Evolutionary conservation across 1,140 invertebrate genomes (phyloP), one percentile per base, ranked within the genome.

Genomic region (Drosophila arawakana): DNA sequence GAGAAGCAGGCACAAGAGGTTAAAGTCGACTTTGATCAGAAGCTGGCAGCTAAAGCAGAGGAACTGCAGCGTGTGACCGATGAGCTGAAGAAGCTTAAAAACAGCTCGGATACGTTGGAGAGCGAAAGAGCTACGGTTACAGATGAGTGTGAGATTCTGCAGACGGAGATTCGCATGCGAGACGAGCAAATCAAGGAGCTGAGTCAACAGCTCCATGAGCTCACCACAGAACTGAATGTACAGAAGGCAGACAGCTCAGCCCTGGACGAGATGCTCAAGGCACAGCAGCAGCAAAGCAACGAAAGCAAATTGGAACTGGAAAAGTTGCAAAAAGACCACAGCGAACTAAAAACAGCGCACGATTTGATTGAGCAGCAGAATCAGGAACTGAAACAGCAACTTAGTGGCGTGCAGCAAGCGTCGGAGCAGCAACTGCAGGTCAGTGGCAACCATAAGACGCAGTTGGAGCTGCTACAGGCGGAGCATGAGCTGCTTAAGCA

Each of bases 141-240:
- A 2, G 90, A 90, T 37, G 90, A 91, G 46, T 80, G 74, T 7
- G 80, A 88, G 1, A 82, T 88, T 0, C 58, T 91, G 6, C 82
- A 81, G 10, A 84, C 79, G 1, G 90, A 91, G 44, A 70, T 90
- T 0, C 73, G 82, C 18, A 71, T 80, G 52, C 77, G 86, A 0
- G 83, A 90, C 54, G 76, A 78, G 11, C 83, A 91, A 11, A 66
- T 91, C 46, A 72, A 75, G 35, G 86, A 88, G 21, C 57, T 86
- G 1, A 70, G 7, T 37, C 83, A 86, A 2, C 81, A 81, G 41
- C 13, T 90, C 11, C 77, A 82, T 8, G 90, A 90, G 30, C 49
- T 92, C 1, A 90, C 71, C 11, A 81, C 89, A 5, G 91, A 93
- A 18, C 71, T 93, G 1, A 85, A 93, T 25, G 90, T 92, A 11